Conservation (phyloP, 2,888 invertebrate genomes). For the Eupithecia pulchellata region DNA sequence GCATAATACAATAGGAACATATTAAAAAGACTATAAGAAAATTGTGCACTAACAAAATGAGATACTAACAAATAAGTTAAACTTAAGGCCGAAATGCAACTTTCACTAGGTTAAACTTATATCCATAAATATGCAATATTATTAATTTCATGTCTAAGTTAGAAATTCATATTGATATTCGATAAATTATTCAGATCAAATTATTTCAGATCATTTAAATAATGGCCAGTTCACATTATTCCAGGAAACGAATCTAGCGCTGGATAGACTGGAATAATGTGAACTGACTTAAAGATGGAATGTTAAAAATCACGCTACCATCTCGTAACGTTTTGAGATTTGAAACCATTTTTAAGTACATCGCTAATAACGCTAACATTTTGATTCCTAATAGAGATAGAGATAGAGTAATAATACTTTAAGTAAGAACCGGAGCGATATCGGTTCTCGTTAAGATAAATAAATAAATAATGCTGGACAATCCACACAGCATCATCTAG, state of each 20-base stretch:
- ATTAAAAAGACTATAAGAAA: background rate
- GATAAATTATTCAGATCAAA: background rate
- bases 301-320: too few species aligned
- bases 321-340: background rate
- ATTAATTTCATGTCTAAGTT: too few species aligned
- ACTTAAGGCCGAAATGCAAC: background rate
- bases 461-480: too few species aligned
- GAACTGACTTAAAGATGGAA: too few species aligned
- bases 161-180: too few species aligned
- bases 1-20: background rate
- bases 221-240: too few species aligned
- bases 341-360: background rate
- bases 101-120: background rate
- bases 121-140: too few species aligned
- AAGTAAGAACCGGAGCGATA: background rate
- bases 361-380: background rate
- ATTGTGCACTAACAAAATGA: background rate
- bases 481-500: too few species aligned
- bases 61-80: background rate
- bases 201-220: background rate
- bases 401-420: too few species aligned
- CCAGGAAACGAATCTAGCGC: too few species aligned
- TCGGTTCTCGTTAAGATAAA: background rate
- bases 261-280: too few species aligned
- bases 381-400: too few species aligned